Evolutionary conservation across 2,888 invertebrate species (phyloP), one percentile per base, ranked within the genome.

Genomic region (Creontiades dilutus): DNA sequence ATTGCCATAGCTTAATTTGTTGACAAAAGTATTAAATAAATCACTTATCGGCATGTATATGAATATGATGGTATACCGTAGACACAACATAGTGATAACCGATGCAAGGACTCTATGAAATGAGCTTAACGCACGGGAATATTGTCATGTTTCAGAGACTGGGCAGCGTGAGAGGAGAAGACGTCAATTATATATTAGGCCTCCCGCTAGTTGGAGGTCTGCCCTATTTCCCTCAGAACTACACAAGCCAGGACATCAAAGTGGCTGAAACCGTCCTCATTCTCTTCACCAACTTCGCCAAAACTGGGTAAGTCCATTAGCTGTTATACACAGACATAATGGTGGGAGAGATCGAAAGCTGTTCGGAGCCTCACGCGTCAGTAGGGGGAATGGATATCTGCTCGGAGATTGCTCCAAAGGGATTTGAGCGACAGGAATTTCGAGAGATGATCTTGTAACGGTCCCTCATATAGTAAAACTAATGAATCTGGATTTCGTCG

Each of bases 261-360:
- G 95, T 97, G 78, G 96, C 97, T 87, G 95, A 96, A 93, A 95
- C 96, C 61, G 95, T 97, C 93, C 95, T 98, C 92, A 96, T 96
- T 93, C 97, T 97, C 94, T 95, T 98, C 93, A 95, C 97, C 91
- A 98, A 98, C 94, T 98, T 98, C 93, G 96, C 96, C 91, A 96
- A 96, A 93, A 96, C 96, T 91, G 98, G 98, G 98, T 98, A 94
- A 96, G 95, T 94, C 68, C 68, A 76, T 57, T 88, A 86, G 86
- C 68, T 27, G 68, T 68, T 68, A 68, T 23, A 68, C 68, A 23
- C 23, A 9, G 27, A 68, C 68, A 23, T 68, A 68, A 37, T 85
- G 85, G 85, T 14, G 37, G 14, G 16, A 68, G 68, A 68, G 68
- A 68, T 13, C 37, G 37, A 37, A 37, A 37, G 57, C 52, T 7